A percentile compares a stretch with the other conserved stretches of the same genome.
These are phyloP conservation scores for Orientallactaga sibirica DNA, from an alignment of 2,797 vertebrate species.

Conservation along the genomic window DNA sequence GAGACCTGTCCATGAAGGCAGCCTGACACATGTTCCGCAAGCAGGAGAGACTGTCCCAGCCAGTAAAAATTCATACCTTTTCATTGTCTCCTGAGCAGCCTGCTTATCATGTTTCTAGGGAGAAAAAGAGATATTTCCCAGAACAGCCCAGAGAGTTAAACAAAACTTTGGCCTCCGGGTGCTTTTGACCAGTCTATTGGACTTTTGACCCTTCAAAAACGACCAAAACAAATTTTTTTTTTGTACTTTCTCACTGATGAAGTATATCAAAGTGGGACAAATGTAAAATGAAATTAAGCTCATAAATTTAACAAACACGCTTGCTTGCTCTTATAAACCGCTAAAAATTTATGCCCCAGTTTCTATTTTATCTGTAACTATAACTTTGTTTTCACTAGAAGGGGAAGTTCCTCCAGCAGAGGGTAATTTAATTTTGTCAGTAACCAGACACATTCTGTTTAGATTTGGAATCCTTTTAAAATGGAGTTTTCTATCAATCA, in stretches of 20 bases:
- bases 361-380: constrained; percentile 73
- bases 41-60: not conserved
- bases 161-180: constrained; percentile 32
- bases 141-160: constrained; percentile 19
- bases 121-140: constrained; percentile 40
- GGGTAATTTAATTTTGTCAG: constrained; percentile 83
- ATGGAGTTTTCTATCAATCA: constrained; percentile 74
- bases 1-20: not conserved
- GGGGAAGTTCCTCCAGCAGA: constrained; percentile 57
- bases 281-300: constrained; percentile 69
- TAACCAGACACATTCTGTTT: constrained; percentile 84
- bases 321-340: constrained; percentile 54
- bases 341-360: constrained; percentile 67
- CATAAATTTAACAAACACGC: constrained; percentile 50
- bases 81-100: not conserved
- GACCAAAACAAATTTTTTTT: not conserved
- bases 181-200: constrained; percentile 17
- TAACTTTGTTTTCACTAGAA: constrained; percentile 73
- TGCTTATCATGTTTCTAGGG: constrained; percentile 54
- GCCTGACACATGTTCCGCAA: not conserved
- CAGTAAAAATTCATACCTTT: constrained; percentile 1
- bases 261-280: constrained; percentile 54
- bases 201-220: constrained; percentile 64
- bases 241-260: constrained; percentile 38
- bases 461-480: constrained; percentile 79